Evolutionary conservation across 2,113 vertebrate species (phyloP), one percentile per base, ranked within the genome.

Genomic region (Hassar affinis): DNA sequence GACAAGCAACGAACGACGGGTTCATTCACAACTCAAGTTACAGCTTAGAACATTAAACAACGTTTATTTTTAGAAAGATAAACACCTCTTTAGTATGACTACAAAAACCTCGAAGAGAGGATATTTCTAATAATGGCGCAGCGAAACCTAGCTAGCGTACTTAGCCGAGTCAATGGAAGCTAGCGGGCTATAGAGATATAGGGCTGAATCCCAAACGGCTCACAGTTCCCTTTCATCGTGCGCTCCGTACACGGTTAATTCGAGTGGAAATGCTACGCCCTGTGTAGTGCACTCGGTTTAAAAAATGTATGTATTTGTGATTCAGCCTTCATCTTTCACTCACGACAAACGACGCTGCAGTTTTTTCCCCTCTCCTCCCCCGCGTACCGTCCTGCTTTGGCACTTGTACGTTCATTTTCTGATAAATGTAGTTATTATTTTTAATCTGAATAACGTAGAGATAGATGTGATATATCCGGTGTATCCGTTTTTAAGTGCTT

Each of bases 91-190:
- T 42, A 2, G 38, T 3, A 6, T 42, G 38, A 42, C 38, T 42
- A 42, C 38, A 42, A 17, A 30, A 33, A 82, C 17, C 64, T n/a
- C 22, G 17, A 51, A 20, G 22, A 61, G 7, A 66, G 51, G 57
- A 22, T 51, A 17, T 12, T n/a, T 79, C n/a, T 30, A 33, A 79
- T 82, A 81, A 82, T 87, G 83, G 87, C 83, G 89, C 87, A 88
- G 85, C 86, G 77, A 82, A 78, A 79, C 69, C 38, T 18, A 25
- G 80, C 79, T 68, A 84, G 45, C 80, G 61, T 57, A 74, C 76
- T 56, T 80, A n/a, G 51, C 61, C 4, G 64, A 71, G 42, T 59
- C 80, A 45, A 68, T 27, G 51, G 66, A 59, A 27, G 35, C 57
- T 4, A 11, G n/a, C n/a, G n/a, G n/a, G n/a, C n/a, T n/a, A n/a